Conservation (phyloP, 1,140 invertebrate species). For the Pseudomyrmex sp. region DNA sequence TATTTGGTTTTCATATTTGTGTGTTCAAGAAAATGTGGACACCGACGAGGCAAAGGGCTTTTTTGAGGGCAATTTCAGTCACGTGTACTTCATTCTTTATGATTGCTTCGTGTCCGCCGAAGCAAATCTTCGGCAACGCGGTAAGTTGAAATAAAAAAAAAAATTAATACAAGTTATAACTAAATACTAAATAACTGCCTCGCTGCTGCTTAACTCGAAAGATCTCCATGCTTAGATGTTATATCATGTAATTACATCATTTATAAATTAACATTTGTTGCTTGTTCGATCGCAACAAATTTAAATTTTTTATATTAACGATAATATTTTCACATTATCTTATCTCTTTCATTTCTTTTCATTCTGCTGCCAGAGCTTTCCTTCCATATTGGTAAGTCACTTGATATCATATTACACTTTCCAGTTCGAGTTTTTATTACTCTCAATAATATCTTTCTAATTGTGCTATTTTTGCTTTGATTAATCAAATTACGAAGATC, state of each 20-base stretch:
- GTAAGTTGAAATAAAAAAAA: slow-evolving; percentile 85
- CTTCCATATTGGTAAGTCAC: slow-evolving; percentile 88
- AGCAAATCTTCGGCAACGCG: slow-evolving; percentile 95
- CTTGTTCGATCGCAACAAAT: slow-evolving; percentile 54
- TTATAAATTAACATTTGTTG: slow-evolving; percentile 32
- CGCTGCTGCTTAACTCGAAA: slow-evolving; percentile 30
- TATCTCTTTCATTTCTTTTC: slow-evolving; percentile 82
- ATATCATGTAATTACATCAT: slow-evolving; percentile 44
- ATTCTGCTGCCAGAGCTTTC: slow-evolving; percentile 87
- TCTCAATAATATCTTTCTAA: slow-evolving; percentile 24
- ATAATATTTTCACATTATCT: slow-evolving; percentile 74
- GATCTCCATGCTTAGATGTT: slow-evolving; percentile 28
- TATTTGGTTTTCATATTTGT: neutral
- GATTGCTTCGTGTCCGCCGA: slow-evolving; percentile 97
- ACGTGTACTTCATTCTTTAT: slow-evolving; percentile 97
- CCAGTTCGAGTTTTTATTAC: slow-evolving; percentile 21
- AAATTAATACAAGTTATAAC: neutral
- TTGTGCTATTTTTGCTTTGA: slow-evolving; percentile 6
- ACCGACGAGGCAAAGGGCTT: slow-evolving; percentile 94
- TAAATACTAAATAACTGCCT: slow-evolving; percentile 49
- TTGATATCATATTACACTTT: slow-evolving; percentile 30
- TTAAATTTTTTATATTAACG: slow-evolving; percentile 49
- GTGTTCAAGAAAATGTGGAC: slow-evolving; percentile 94
- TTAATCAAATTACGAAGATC: slow-evolving; percentile 2
- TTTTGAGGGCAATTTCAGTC: slow-evolving; percentile 97